phyloP scores from a whole-genome alignment of 2,113 vertebrate genomes.

The Xenus cinereus region DNA sequence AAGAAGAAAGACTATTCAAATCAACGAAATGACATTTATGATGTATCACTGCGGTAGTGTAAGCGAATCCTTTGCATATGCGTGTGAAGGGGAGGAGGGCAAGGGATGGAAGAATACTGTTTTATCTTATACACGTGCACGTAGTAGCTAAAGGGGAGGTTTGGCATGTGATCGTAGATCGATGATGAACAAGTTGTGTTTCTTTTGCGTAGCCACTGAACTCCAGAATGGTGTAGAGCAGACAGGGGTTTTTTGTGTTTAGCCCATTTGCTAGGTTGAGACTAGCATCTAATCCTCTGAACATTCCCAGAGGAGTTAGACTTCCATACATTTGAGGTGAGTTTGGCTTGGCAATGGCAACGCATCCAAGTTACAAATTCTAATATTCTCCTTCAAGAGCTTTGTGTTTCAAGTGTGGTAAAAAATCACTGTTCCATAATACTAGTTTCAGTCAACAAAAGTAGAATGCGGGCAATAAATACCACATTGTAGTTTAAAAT shows the following conservation, averaged over 20 bases:
- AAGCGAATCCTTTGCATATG: not conserved
- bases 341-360: not conserved
- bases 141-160: not conserved
- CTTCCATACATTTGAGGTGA: not conserved
- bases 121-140: not conserved
- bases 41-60: not conserved
- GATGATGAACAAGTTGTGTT: not conserved
- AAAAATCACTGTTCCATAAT: not conserved
- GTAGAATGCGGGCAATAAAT: not conserved
- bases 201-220: not conserved
- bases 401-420: not conserved
- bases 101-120: not conserved
- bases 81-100: not conserved
- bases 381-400: not conserved
- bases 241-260: not conserved
- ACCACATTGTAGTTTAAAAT: not conserved
- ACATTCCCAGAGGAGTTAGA: not conserved
- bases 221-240: not conserved
- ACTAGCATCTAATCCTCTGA: not conserved
- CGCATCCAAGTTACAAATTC: not conserved
- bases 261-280: not conserved
- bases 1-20: not conserved
- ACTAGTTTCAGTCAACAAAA: not conserved
- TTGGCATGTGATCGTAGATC: not conserved
- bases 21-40: not conserved